Evolutionary conservation across 1,140 invertebrate genomes (phyloP), one percentile per base, ranked within the genome.

Genomic region (Nilaparvata lugens): DNA sequence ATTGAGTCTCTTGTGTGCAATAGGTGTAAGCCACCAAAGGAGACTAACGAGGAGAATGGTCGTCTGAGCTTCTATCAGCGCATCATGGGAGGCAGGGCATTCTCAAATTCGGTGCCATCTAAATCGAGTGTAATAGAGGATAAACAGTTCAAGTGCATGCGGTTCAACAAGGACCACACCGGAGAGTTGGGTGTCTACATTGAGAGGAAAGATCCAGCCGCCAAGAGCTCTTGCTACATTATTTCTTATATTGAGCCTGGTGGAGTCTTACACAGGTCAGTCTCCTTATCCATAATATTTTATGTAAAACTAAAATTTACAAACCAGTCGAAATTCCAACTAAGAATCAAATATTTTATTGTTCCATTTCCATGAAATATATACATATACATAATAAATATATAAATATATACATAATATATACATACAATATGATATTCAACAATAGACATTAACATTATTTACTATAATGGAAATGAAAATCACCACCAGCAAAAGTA

Each of bases 121-220:
- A 60, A 16, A 7, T 24, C 68, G 74, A 58, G 75, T 80, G 25
- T 52, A 25, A 14, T 40, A 38, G 31, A 56, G 11, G 65, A 68
- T 31, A 67, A 68, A 45, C 64, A 70, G 52, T 67, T 68, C 45
- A 66, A 65, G 48, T 52, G 65, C 13, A 64, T 68, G 52, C 48
- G 64, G 19, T 60, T 69, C 13, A 62, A 35, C 4, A 69, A 69
- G 66, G 76, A 77, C 60, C 71, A 76, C 43, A 68, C 66, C 7
- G 76, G 78, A 62, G 76, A 78, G 55, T 66, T 83, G 16, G 83
- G 83, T 9, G 75, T 85, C 14, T 78, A 79, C 65, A 82, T 85
- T 51, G 79, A 78, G 18, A 78, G 77, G 23, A 78, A 79, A 53
- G 75, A 74, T 38, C 75, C 75, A 48, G 67, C 71, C 18, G 71